Base-by-base conservation (phyloP, 2,113 vertebrate species). In the Chitala chitala region DNA sequence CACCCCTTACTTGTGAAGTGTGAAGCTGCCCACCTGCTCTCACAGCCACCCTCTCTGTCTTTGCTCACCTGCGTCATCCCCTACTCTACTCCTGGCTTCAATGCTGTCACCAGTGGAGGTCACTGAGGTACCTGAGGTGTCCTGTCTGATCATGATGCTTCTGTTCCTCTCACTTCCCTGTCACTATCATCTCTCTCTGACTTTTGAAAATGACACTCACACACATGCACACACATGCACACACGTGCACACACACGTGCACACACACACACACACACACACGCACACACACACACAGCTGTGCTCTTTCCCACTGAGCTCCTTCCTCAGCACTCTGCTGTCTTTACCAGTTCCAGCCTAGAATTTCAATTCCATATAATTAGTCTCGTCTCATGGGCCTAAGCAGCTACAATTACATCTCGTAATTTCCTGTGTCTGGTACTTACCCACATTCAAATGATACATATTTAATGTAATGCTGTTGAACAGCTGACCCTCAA, bases 401-500 rank as follows among this genome's bases (percentile, higher is more conserved):
- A 68, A 40, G n/a, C 42, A 38, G 64, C 64, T 24, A 12, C 42
- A 68, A 22, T 65, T 42, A 38, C 38, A 22, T 42, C 36, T 65
- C 63, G n/a, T 42, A n/a, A 24, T 4, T 65, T 44, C 63, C 40
- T 29, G 12, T 2, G 2, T 8, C 48, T 51, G 12, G 7, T 51
- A 20, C 12, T 46, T 12, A 44, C 42, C 64, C 4, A 10, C 42
- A 68, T 26, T 38, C 64, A 46, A 26, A 46, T 68, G 40, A 10
- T n/a, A 63, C 59, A 36, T n/a, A 46, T 46, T 68, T 26, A 68
- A 3, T 5, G 59, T n/a, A 33, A 63, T 24, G 0, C 40, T 48
- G n/a, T 46, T 9, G 46, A 68, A 46, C 38, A 68, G n/a, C n/a
- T 68, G 24, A 68, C 64, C 42, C 42, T 48, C 26, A 22, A 66